These are phyloP conservation scores for Meta bourneti DNA, from an alignment of 2,888 invertebrate genomes.

Conservation along the genomic window DNA sequence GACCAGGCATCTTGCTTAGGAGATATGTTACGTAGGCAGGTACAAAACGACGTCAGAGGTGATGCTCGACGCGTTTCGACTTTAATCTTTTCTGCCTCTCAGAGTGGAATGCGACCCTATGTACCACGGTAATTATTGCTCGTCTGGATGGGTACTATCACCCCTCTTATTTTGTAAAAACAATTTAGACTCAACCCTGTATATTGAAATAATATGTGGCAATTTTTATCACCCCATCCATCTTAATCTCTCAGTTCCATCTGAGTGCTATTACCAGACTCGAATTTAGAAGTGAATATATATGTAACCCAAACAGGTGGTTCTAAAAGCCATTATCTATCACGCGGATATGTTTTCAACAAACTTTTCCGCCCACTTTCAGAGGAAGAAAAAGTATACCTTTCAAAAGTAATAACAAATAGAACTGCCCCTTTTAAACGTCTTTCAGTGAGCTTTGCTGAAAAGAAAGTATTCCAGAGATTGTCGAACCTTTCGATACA, in stretches of 20 bases:
- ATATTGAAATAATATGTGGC: too few species aligned
- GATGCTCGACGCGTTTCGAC: too few species aligned
- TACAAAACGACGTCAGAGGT: too few species aligned
- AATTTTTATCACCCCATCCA: too few species aligned
- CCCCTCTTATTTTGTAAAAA: too few species aligned
- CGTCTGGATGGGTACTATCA: too few species aligned
- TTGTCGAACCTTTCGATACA: constrained; percentile 20
- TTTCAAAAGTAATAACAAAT: constrained; percentile 32
- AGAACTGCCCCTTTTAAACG: neutral
- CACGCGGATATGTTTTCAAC: constrained; percentile 1
- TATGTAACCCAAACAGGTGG: constrained; percentile 31
- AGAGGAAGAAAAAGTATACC: neutral
- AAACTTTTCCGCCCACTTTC: constrained; percentile 26
- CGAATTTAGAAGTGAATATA: neutral
- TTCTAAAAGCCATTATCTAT: constrained; percentile 22
- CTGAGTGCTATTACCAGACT: neutral
- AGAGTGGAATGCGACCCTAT: too few species aligned
- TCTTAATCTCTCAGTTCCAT: neutral
- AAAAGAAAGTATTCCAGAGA: constrained; percentile 1
- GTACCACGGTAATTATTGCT: too few species aligned
- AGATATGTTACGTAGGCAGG: too few species aligned
- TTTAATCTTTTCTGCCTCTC: too few species aligned
- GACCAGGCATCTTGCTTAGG: too few species aligned
- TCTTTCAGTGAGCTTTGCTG: neutral
- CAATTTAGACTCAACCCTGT: too few species aligned